These are phyloP conservation scores for Eubasilissa splendida DNA, from an alignment of 2,888 invertebrate genomes.

Conservation along the genomic window DNA sequence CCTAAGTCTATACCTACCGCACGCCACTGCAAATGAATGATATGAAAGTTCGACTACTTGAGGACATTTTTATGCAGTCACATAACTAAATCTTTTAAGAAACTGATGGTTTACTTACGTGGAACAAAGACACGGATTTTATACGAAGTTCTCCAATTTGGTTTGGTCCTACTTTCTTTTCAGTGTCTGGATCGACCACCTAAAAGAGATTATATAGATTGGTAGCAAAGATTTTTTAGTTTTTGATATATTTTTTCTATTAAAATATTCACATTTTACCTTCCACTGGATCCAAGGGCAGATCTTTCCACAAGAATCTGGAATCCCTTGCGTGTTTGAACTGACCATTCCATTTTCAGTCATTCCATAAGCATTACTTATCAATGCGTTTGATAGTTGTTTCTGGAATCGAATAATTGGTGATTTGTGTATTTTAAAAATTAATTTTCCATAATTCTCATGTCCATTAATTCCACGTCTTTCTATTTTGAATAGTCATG, in stretches of 20 bases:
- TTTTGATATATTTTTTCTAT: too few species aligned
- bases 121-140: slow-evolving; percentile 27
- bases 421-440: not conserved
- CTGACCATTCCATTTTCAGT: slow-evolving; percentile 59
- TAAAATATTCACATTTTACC: not conserved
- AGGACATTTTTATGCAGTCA: too few species aligned
- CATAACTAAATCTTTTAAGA: too few species aligned
- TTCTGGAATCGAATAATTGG: slow-evolving; percentile 31
- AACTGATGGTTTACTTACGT: not conserved
- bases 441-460: too few species aligned
- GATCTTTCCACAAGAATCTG: slow-evolving; percentile 50
- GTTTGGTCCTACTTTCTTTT: slow-evolving; percentile 66
- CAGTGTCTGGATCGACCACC: slow-evolving; percentile 68
- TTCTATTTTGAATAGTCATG: too few species aligned
- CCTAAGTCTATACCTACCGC: too few species aligned
- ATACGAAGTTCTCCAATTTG: slow-evolving; percentile 73
- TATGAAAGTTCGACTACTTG: too few species aligned
- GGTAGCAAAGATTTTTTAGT: not conserved
- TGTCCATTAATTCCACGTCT: too few species aligned
- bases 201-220: slow-evolving; percentile 61
- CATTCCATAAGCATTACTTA: slow-evolving; percentile 60
- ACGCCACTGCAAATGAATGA: too few species aligned
- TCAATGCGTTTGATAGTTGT: slow-evolving; percentile 58
- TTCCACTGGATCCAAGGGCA: slow-evolving; percentile 43
- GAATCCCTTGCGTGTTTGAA: slow-evolving; percentile 32